phyloP scores from a whole-genome alignment of 1,140 invertebrate genomes.

The Drosophila tsacasi region DNA sequence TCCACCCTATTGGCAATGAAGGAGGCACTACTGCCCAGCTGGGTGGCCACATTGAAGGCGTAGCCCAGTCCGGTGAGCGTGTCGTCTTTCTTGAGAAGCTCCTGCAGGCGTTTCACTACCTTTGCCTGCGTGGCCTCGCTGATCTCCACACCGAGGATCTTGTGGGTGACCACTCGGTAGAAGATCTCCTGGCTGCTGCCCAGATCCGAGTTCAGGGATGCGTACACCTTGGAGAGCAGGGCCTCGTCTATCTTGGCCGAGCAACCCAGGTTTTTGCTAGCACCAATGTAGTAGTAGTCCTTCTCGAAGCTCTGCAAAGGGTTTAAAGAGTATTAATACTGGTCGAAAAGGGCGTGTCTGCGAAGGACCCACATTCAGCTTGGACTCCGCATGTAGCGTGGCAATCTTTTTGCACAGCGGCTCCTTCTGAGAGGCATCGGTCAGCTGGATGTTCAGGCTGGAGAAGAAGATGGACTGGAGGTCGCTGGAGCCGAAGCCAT shows the following conservation, averaged over 20 bases:
- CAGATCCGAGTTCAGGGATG: constrained; percentile 58
- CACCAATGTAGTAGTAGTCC: constrained; percentile 82
- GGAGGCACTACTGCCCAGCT: constrained; percentile 88
- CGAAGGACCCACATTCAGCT: constrained; percentile 73
- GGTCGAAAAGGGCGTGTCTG: not conserved
- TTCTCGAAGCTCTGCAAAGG: constrained; percentile 78
- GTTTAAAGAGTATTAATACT: not conserved
- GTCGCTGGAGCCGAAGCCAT: constrained; percentile 77
- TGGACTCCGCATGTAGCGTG: constrained; percentile 69
- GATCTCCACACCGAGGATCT: constrained; percentile 66
- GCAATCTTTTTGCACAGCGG: constrained; percentile 69
- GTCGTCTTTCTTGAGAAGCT: constrained; percentile 91
- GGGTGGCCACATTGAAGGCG: constrained; percentile 92
- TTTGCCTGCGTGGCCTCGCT: constrained; percentile 86
- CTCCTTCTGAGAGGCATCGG: constrained; percentile 62
- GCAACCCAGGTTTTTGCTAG: constrained; percentile 71
- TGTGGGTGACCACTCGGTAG: constrained; percentile 69
- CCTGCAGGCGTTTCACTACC: constrained; percentile 88
- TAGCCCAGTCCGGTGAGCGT: constrained; percentile 92
- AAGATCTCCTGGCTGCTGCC: constrained; percentile 75
- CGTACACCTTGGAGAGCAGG: constrained; percentile 65
- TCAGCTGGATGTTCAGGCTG: constrained; percentile 71
- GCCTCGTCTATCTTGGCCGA: constrained; percentile 62
- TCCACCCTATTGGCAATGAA: constrained; percentile 93
- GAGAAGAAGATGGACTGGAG: constrained; percentile 81